A percentile compares a stretch with the other conserved stretches of the same genome.
Conservation (phyloP, 64 coral and sea anemone species). For the Hydrozoanthus tunicans region DNA sequence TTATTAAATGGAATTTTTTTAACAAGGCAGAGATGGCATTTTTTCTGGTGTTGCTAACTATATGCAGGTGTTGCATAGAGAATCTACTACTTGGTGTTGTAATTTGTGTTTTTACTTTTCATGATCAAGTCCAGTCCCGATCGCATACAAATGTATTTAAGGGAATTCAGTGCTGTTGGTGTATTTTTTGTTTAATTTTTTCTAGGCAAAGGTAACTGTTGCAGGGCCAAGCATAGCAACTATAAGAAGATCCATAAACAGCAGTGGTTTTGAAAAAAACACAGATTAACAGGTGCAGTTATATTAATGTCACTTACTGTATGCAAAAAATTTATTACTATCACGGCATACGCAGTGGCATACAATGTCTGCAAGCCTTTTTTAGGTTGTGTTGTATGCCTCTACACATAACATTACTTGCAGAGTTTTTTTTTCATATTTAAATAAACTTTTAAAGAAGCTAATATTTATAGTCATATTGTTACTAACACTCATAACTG, state of each 20-base stretch:
- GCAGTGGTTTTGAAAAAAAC: constrained; percentile 17
- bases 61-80: no score
- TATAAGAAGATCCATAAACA: not conserved
- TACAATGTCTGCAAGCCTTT: not conserved
- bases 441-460: not conserved
- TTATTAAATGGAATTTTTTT: no score
- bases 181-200: not conserved
- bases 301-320: not conserved
- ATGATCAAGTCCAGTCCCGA: no score
- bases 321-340: not conserved
- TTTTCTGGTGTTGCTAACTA: no score
- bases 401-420: not conserved
- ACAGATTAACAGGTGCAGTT: constrained; percentile 14
- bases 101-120: no score
- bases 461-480: not conserved
- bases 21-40: no score
- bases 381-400: not conserved
- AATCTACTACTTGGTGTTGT: no score
- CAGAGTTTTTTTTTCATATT: not conserved
- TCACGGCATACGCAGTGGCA: not conserved
- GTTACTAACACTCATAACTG: not conserved
- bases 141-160: no score
- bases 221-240: constrained; percentile 41
- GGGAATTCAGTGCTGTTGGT: not conserved
- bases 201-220: constrained; percentile 66